Evolutionary conservation across 2,113 vertebrate genomes (phyloP), one percentile per base, ranked within the genome.

Genomic region (Erythrolamprus reginae): DNA sequence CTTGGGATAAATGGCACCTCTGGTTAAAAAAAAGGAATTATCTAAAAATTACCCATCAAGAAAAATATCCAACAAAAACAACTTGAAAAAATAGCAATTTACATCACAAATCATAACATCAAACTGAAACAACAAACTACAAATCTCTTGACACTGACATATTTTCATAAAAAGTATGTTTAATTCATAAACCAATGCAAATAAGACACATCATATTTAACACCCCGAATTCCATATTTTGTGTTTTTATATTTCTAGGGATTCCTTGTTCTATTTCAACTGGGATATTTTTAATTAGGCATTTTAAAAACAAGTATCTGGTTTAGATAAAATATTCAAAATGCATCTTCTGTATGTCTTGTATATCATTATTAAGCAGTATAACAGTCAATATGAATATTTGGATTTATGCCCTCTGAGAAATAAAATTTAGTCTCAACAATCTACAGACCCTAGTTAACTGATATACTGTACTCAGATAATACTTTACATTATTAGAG

Each of bases 311-410:
- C 61, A 51, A 65, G 38, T 53, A 45, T 17, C 96, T 96, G 93
- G 83, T 82, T 94, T 92, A 93, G 93, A 88, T 47, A 88, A 77
- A 56, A 26, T 93, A 91, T 93, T 94, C 88, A 92, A 92, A 95
- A 93, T 94, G 58, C 19, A 65, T 4, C 15, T 24, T 33, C 15
- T 85, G 2, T 4, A 52, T 21, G 5, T 52, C 26, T 51, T 51
- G 48, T 33, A 48, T 28, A 51, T 50, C 7, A 55, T 86, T n/a
- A 38, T 86, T 56, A 86, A 24, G 53, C 48, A n/a, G 28, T 45
- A 56, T 26, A 26, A 26, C 42, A 61, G 15, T 86, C 28, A 0
- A 17, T 21, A n/a, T 87, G 24, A 88, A 61, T 61, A 61, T 48
- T 7, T 85, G 84, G 26, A 6, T 51, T 19, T 51, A n/a, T 47